Evolutionary conservation across 2,113 vertebrate genomes (phyloP), one percentile per base, ranked within the genome.

Genomic region (Sapayoa aenigma): DNA sequence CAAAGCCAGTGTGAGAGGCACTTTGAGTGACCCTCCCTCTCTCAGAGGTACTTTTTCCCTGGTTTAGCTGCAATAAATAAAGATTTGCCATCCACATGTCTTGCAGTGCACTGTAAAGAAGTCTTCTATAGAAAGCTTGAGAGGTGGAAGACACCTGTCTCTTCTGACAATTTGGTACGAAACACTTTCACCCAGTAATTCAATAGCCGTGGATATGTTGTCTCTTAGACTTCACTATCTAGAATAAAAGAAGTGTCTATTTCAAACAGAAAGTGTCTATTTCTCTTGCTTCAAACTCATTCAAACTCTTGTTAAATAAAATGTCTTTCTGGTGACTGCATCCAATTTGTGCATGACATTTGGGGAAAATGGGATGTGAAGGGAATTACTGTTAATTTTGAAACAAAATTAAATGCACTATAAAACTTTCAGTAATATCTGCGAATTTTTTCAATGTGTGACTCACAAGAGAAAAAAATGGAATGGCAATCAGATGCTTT

Each of bases 211-310:
- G 39, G 30, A 28, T 44, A 42, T 52, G 42, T n/a, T 24, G 19
- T 33, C 22, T 89, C 8, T 46, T 58, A 27, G 5, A 37, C 11
- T 35, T 76, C 42, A n/a, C 22, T 37, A 30, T 78, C 37, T 69
- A 17, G 49, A 93, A 84, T 89, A 82, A 89, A 95, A 88, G 8
- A 50, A 75, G 4, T 25, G 31, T 81, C 75, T 91, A 24, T 88
- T 77, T 62, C 41, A n/a, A n/a, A n/a, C n/a, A n/a, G n/a, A n/a
- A n/a, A n/a, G n/a, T n/a, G n/a, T n/a, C n/a, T n/a, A n/a, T n/a
- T 72, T 66, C 46, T 95, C 42, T 92, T 79, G 69, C 23, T 79
- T 94, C 94, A 83, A 94, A 86, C 42, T 87, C 60, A 52, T 25
- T 63, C 74, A 89, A 83, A 93, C 41, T 91, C 75, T 41, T 62